A percentile compares a stretch with the other conserved stretches of the same genome.
Conservation (phyloP, 1,140 invertebrate genomes). For the Delia radicum region DNA sequence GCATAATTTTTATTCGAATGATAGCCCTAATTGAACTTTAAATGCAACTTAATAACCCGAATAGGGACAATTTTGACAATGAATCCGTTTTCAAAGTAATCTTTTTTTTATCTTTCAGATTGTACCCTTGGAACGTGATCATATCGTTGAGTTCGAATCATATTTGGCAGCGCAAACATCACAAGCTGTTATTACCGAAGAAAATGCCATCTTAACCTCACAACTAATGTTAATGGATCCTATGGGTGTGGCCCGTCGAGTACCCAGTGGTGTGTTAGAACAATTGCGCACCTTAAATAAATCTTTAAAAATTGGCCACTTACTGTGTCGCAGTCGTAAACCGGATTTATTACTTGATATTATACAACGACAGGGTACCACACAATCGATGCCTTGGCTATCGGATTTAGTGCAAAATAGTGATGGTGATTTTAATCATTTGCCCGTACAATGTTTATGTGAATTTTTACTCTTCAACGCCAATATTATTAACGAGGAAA, state of each 20-base stretch:
- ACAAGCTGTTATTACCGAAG: slow-evolving; percentile 84
- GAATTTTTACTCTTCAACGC: slow-evolving; percentile 86
- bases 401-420: slow-evolving; percentile 91
- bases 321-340: slow-evolving; percentile 84
- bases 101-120: slow-evolving; percentile 59
- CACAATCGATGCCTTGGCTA: slow-evolving; percentile 94
- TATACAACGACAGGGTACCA: slow-evolving; percentile 83
- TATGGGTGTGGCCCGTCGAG: slow-evolving; percentile 74
- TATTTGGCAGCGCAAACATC: slow-evolving; percentile 88
- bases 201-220: slow-evolving; percentile 81
- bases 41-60: too few relatives aligned
- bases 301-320: slow-evolving; percentile 80
- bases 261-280: slow-evolving; percentile 76
- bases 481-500: slow-evolving; percentile 47
- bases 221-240: slow-evolving; percentile 85
- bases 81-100: too few relatives aligned
- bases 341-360: slow-evolving; percentile 93
- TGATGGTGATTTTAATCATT: slow-evolving; percentile 62
- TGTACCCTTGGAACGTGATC: slow-evolving; percentile 72
- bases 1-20: too few relatives aligned
- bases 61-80: too few relatives aligned
- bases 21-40: too few relatives aligned
- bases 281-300: slow-evolving; percentile 79
- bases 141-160: slow-evolving; percentile 89
- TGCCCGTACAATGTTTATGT: slow-evolving; percentile 94